phyloP scores from a whole-genome alignment of 2,113 vertebrate species.

The Microtus pennsylvanicus region DNA sequence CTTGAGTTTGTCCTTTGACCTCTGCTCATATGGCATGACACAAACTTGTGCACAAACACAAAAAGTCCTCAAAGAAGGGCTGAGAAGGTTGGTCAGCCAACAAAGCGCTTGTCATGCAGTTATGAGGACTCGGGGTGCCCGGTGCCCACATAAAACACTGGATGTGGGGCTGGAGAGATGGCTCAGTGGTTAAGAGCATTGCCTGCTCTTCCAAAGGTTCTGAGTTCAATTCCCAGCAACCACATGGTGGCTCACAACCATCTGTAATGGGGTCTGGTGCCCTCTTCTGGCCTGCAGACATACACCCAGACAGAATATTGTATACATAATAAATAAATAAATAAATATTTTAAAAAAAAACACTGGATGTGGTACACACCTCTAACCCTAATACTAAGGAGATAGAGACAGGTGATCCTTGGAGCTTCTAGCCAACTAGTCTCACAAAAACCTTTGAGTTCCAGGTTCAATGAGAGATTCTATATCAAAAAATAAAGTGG shows the following conservation, averaged over 20 bases:
- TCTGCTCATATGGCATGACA: not conserved
- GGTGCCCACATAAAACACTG: not conserved
- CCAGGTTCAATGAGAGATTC: not conserved
- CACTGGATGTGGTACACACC: not conserved
- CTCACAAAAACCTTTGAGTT: not conserved
- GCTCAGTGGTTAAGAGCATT: too few relatives aligned
- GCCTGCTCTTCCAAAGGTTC: too few relatives aligned
- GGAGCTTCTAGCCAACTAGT: not conserved
- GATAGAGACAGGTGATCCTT: not conserved
- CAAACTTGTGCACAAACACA: not conserved
- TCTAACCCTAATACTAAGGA: not conserved
- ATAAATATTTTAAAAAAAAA: not conserved
- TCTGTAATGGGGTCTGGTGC: too few relatives aligned
- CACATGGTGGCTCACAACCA: too few relatives aligned
- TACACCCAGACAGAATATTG: too few relatives aligned
- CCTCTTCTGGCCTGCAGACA: too few relatives aligned
- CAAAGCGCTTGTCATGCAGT: not conserved
- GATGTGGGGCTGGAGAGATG: too few relatives aligned
- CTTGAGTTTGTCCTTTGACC: not conserved
- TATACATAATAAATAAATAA: too few relatives aligned
- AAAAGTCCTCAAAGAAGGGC: not conserved
- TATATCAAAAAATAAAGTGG: not conserved
- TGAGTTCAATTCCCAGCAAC: too few relatives aligned
- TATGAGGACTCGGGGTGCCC: not conserved
- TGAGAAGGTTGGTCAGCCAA: not conserved